Evolutionary conservation across 2,797 vertebrate species (phyloP), one percentile per base, ranked within the genome.

Genomic region (Triplophysa yarkandensis): DNA sequence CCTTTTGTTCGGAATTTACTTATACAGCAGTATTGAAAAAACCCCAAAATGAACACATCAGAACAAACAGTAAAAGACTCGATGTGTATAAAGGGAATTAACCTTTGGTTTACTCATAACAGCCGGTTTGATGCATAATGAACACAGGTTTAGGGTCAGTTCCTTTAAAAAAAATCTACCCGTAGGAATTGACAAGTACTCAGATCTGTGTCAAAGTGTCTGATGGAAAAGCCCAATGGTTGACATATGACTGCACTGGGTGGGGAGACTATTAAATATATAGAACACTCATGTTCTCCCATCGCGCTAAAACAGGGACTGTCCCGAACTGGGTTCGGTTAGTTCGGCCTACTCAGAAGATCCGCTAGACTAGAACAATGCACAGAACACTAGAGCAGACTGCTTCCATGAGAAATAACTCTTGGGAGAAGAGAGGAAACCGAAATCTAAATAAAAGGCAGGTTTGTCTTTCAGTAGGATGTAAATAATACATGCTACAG

Each of bases 371-470:
- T 57, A 25, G 61, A 58, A 80, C 67, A 74, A 72, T 60, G 64
- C 66, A 78, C 32, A 74, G 68, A 77, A 76, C 77, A 54, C 57
- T 57, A 41, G 50, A 79, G 61, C 74, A 64, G 62, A 36, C 52
- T 4, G 63, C 63, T 68, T 66, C 32, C 62, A 57, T 79, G 74
- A 74, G 68, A 77, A 76, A 46, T 34, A 25, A n/a, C 79, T 78
- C 65, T 0, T 0, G 62, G 71, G 88, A 87, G 82, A 89, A 84
- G 71, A 81, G 16, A 77, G 86, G 83, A 89, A 91, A 89, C 85
- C 61, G 81, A 88, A 87, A 91, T 91, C 89, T 86, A 90, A 91
- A 91, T 88, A 90, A 72, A 62, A 41, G 27, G 48, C 52, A 84
- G 82, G 81, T 85, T 83, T 91, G 89, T 89, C 88, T 91, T 88